These are phyloP conservation scores for Heptranchias perlo DNA, from an alignment of 2,113 vertebrate species.

Conservation along the genomic window DNA sequence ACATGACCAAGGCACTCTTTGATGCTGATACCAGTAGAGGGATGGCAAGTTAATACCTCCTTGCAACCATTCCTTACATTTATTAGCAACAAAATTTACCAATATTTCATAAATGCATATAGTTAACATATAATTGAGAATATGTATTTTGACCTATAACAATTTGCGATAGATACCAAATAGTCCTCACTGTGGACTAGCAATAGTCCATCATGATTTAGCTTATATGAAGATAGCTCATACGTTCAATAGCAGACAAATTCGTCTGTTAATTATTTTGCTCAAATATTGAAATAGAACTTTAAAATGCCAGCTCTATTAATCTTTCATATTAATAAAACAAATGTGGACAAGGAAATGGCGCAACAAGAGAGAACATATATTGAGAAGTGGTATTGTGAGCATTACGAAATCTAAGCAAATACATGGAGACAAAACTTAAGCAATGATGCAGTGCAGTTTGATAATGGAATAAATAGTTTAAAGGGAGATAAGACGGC, in stretches of 20 bases:
- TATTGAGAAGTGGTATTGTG: not conserved
- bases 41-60: not conserved
- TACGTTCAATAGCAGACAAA: too few relatives aligned
- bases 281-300: too few relatives aligned
- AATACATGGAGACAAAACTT: not conserved
- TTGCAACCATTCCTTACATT: not conserved
- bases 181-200: too few relatives aligned
- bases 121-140: too few relatives aligned
- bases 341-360: not conserved
- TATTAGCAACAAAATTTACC: not conserved
- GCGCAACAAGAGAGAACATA: not conserved
- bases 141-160: too few relatives aligned
- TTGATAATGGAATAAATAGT: not conserved
- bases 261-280: too few relatives aligned
- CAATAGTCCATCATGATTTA: too few relatives aligned
- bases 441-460: not conserved
- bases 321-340: not conserved
- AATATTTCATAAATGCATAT: not conserved
- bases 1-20: not conserved
- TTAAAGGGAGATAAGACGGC: not conserved
- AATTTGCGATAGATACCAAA: too few relatives aligned
- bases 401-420: not conserved
- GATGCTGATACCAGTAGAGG: not conserved
- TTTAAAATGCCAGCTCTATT: too few relatives aligned
- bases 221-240: too few relatives aligned